A percentile compares a stretch with the other conserved stretches of the same genome.
Evolutionary conservation across 92 coral and sea anemone genomes (phyloP).

Genomic region (Porites lobata): DNA sequence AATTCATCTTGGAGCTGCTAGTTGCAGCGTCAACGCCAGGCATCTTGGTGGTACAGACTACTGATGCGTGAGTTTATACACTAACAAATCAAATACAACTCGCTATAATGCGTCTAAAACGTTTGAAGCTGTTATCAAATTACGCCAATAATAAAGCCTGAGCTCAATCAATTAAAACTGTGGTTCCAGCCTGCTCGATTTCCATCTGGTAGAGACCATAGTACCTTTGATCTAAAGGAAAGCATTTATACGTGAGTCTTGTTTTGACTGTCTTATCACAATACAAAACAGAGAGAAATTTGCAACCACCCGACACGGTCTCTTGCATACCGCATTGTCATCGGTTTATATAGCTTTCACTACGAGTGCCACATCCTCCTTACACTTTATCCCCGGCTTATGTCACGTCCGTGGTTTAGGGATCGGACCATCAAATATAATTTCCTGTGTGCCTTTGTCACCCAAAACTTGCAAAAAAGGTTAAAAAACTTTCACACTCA

Average conservation of each 20-base stretch:
- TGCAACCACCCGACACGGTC: neutral
- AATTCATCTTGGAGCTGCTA: slow-evolving; percentile 13
- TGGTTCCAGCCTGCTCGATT: neutral
- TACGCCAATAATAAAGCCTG: neutral
- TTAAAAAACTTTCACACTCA: too few relatives aligned
- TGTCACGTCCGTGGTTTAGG: too few relatives aligned
- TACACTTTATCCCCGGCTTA: too few relatives aligned
- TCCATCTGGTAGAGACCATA: neutral
- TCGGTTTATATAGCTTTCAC: neutral
- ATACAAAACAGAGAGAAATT: neutral
- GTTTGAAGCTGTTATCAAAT: slow-evolving; percentile 4
- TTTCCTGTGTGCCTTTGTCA: too few relatives aligned
- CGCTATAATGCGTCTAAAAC: neutral
- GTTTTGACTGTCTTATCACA: too few relatives aligned
- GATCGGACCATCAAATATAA: too few relatives aligned
- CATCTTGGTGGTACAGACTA: neutral
- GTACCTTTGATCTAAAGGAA: neutral
- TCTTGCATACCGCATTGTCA: neutral
- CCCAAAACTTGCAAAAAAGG: too few relatives aligned
- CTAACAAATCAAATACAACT: neutral
- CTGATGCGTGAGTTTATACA: neutral
- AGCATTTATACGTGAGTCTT: neutral
- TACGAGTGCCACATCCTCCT: too few relatives aligned
- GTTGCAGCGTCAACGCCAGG: neutral
- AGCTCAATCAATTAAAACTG: neutral